Conservation (phyloP, 2,888 invertebrate genomes). For the Zootermopsis nevadensis region DNA sequence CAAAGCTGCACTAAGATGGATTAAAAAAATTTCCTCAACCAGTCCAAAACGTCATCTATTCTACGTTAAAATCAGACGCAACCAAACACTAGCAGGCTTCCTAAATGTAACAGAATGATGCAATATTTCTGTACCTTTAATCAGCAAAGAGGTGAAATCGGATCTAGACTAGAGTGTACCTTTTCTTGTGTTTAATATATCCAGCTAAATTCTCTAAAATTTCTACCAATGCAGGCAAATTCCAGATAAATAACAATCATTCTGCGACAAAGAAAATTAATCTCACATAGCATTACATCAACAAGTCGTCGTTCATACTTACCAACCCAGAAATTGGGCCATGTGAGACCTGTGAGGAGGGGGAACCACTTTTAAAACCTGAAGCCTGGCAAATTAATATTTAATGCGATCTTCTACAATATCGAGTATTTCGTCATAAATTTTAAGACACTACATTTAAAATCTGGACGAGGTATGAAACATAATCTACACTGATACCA, state of each 20-base stretch:
- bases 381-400: background rate
- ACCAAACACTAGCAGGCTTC: conserved; percentile 11
- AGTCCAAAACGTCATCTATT: conserved; percentile 2
- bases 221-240: background rate
- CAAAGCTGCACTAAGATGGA: background rate
- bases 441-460: too few species aligned
- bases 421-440: too few species aligned
- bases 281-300: background rate
- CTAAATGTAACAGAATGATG: conserved; percentile 10
- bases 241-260: background rate
- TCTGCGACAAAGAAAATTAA: background rate
- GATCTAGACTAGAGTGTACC: too few species aligned
- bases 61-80: conserved; percentile 14
- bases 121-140: background rate
- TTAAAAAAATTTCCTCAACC: background rate
- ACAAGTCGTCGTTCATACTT: conserved; percentile 44
- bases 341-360: conserved; percentile 51
- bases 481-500: too few species aligned
- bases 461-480: too few species aligned
- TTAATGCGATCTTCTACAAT: too few species aligned
- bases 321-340: conserved; percentile 54
- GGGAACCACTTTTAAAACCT: conserved; percentile 30
- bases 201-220: background rate
- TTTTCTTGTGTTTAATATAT: background rate
- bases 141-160: background rate